Conservation (phyloP, 1,140 invertebrate species). For the Caerostris darwini region DNA sequence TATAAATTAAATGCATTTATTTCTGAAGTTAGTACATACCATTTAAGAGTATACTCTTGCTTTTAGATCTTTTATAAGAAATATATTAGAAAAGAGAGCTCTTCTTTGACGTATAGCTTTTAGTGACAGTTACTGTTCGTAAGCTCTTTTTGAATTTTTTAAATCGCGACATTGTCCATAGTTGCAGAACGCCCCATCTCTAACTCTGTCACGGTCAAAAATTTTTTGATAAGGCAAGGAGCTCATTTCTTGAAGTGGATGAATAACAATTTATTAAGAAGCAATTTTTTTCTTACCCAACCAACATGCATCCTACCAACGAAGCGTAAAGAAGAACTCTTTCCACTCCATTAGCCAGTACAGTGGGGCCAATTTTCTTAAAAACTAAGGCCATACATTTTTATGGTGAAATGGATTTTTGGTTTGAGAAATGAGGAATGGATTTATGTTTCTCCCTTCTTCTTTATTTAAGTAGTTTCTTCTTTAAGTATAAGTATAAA, state of each 20-base stretch:
- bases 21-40: too few relatives aligned
- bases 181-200: not conserved
- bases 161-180: not conserved
- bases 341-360: constrained; percentile 49
- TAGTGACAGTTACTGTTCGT: not conserved
- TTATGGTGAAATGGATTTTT: constrained; percentile 62
- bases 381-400: constrained; percentile 53
- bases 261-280: constrained; percentile 75
- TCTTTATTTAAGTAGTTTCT: constrained; percentile 39
- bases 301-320: not conserved
- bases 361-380: constrained; percentile 47
- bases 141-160: not conserved
- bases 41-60: too few relatives aligned
- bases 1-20: too few relatives aligned
- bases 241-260: constrained; percentile 18
- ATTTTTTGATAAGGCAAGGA: constrained; percentile 32
- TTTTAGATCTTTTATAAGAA: too few relatives aligned
- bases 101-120: too few relatives aligned
- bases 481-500: constrained; percentile 40
- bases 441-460: constrained; percentile 35
- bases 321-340: constrained; percentile 47
- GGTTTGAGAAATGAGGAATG: constrained; percentile 28
- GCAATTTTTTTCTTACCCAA: not conserved
- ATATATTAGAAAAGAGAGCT: too few relatives aligned
- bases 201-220: constrained; percentile 34